phyloP scores from a whole-genome alignment of 2,797 vertebrate genomes.

The Spondyliosoma cantharus region DNA sequence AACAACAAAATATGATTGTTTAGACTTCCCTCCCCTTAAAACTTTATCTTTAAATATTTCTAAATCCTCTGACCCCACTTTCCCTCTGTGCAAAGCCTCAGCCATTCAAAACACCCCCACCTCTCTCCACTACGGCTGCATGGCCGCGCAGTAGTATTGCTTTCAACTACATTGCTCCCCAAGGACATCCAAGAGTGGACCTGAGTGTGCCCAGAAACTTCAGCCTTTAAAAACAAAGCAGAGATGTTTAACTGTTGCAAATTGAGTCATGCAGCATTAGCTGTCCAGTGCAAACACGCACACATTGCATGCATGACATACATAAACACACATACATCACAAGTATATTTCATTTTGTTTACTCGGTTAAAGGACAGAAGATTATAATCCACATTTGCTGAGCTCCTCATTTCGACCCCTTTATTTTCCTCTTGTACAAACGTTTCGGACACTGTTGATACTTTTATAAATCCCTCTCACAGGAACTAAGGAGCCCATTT shows the following conservation, averaged over 20 bases:
- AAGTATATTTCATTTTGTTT: conserved; percentile 46
- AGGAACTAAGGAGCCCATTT: conserved; percentile 50
- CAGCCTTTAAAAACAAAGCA: conserved; percentile 79
- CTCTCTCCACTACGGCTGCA: conserved; percentile 47
- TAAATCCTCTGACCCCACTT: conserved; percentile 69
- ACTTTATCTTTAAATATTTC: conserved; percentile 68
- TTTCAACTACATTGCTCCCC: conserved; percentile 78
- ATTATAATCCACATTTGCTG: conserved; percentile 46
- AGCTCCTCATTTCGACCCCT: conserved; percentile 24
- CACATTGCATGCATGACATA: conserved; percentile 31
- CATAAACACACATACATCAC: conserved; percentile 38
- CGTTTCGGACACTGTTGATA: conserved; percentile 35
- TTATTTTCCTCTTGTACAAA: conserved; percentile 37
- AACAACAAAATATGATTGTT: conserved; percentile 58
- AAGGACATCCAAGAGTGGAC: conserved; percentile 73
- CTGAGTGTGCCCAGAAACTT: conserved; percentile 78
- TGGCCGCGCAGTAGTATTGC: conserved; percentile 73
- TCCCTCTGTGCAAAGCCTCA: conserved; percentile 59
- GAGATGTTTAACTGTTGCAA: conserved; percentile 68
- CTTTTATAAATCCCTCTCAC: conserved; percentile 41
- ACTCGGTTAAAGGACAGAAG: conserved; percentile 25
- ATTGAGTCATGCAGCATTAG: conserved; percentile 58
- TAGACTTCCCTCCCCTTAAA: conserved; percentile 52
- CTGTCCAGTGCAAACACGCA: conserved; percentile 52
- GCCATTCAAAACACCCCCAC: conserved; percentile 70